Evolutionary conservation across 2,113 vertebrate genomes (phyloP).

Genomic region (Microcebus jonahi): DNA sequence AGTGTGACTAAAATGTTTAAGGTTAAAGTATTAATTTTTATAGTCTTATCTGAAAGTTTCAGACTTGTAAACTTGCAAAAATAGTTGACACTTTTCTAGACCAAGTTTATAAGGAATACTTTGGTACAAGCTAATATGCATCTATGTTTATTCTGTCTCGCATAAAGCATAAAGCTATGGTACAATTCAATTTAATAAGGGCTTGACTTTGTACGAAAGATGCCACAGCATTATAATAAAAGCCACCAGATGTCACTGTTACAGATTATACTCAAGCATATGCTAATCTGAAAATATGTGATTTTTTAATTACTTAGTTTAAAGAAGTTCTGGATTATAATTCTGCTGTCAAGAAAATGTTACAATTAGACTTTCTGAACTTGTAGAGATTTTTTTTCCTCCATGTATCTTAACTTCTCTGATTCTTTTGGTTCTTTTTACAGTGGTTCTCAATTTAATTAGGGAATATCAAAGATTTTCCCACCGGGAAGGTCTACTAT

Average conservation of each 20-base stretch:
- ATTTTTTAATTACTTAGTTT: conserved; percentile 11
- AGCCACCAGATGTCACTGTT: conserved; percentile 82
- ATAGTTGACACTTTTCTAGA: neutral
- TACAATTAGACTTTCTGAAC: neutral
- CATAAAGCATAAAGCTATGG: neutral
- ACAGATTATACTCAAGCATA: conserved; percentile 68
- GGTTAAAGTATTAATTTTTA: neutral
- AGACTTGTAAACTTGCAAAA: neutral
- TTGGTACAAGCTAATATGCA: neutral
- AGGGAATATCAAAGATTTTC: neutral
- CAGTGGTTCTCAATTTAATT: neutral
- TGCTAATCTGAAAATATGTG: conserved; percentile 44
- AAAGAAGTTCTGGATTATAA: conserved; percentile 35
- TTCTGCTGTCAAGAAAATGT: conserved; percentile 34
- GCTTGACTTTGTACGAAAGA: conserved; percentile 8
- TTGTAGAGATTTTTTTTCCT: neutral
- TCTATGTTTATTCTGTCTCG: neutral
- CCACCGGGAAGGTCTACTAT: neutral
- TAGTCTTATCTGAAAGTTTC: conserved; percentile 29
- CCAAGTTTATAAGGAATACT: neutral
- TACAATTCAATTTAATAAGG: conserved; percentile 28
- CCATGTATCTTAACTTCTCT: neutral
- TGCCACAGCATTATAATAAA: conserved; percentile 65
- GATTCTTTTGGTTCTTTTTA: conserved; percentile 32
- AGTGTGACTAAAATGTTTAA: neutral